Evolutionary conservation across 1,140 invertebrate species (phyloP).

Genomic region (Mactra quadrangularis): DNA sequence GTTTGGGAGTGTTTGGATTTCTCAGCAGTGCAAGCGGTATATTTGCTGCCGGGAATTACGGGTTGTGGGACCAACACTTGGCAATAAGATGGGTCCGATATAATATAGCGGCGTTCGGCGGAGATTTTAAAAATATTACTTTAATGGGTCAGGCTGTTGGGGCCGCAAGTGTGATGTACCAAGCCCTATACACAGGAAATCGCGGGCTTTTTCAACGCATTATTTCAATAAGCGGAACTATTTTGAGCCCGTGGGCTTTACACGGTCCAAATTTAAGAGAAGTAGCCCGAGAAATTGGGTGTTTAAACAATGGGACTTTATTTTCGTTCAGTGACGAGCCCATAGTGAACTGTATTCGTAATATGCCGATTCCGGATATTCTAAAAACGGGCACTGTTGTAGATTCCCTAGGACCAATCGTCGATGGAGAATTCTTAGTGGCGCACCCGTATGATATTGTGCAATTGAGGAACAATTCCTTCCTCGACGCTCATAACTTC

Average conservation of each 20-base stretch:
- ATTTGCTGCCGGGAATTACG: conserved; percentile 40
- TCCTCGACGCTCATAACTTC: conserved; percentile 25
- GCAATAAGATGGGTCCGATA: conserved; percentile 51
- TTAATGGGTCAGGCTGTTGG: conserved; percentile 49
- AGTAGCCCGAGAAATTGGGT: conserved; percentile 12
- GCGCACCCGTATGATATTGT: conserved; percentile 35
- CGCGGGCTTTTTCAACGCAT: conserved; percentile 41
- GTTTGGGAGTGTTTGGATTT: conserved; percentile 51
- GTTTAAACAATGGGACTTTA: background rate
- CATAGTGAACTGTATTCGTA: conserved; percentile 32
- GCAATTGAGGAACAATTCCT: background rate
- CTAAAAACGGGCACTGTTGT: background rate
- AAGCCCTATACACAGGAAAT: conserved; percentile 53
- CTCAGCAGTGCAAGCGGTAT: conserved; percentile 15
- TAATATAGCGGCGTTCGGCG: conserved; percentile 53
- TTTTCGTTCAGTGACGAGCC: conserved; percentile 37
- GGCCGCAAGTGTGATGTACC: conserved; percentile 47
- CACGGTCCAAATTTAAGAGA: conserved; percentile 34
- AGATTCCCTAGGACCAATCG: conserved; percentile 17
- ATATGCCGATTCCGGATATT: conserved; percentile 19
- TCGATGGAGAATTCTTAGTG: conserved; percentile 38
- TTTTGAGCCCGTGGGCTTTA: conserved; percentile 44
- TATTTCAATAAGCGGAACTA: conserved; percentile 43
- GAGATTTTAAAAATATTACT: conserved; percentile 44
- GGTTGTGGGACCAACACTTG: conserved; percentile 57